Evolutionary conservation across 2,113 vertebrate species (phyloP).

Genomic region (Meleagris gallopavo): DNA sequence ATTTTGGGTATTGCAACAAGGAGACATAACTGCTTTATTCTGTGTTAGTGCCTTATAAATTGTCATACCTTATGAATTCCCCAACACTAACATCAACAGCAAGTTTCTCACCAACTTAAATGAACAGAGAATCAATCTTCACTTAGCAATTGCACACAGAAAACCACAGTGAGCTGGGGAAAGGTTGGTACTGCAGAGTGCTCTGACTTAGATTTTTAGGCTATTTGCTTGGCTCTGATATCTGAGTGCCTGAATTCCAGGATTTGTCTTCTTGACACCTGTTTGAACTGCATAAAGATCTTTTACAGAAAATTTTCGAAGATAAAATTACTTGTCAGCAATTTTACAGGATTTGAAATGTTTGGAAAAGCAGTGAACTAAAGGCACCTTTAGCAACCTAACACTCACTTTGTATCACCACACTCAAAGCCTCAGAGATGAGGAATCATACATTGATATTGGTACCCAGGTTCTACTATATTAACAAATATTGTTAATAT

Average conservation of each 20-base stretch:
- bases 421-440: background rate
- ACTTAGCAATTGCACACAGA: background rate
- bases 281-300: background rate
- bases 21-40: background rate
- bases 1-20: background rate
- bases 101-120: background rate
- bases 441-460: background rate
- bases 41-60: background rate
- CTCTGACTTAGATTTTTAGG: background rate
- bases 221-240: background rate
- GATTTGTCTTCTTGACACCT: background rate
- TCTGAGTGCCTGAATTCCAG: background rate
- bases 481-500: background rate
- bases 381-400: background rate
- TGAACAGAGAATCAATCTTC: background rate
- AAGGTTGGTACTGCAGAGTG: too few species aligned
- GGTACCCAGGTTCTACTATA: background rate
- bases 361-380: background rate
- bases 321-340: background rate
- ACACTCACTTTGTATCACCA: background rate
- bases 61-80: background rate
- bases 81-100: background rate
- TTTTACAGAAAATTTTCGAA: background rate
- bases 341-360: background rate
- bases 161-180: fast-evolving